phyloP scores from a whole-genome alignment of 2,113 vertebrate species.

The Microcebus lehilahytsara region DNA sequence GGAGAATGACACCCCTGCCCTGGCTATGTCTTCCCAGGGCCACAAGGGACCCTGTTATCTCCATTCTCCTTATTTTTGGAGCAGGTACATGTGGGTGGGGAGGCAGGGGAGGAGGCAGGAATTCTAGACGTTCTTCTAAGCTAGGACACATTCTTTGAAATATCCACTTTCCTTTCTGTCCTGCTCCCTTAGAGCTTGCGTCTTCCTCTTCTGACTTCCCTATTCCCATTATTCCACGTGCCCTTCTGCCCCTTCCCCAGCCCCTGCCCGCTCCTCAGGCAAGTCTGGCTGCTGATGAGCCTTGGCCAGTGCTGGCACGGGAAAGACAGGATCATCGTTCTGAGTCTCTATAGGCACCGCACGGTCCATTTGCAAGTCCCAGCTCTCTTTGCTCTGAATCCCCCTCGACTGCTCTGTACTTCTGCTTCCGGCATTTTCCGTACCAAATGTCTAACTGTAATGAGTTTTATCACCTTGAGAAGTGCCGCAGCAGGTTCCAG shows the following conservation, averaged over 20 bases:
- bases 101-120: neutral
- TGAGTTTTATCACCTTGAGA: conserved; percentile 34
- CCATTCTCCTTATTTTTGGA: neutral
- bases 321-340: neutral
- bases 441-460: neutral
- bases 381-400: neutral
- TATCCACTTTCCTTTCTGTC: neutral
- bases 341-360: neutral
- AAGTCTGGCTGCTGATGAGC: neutral
- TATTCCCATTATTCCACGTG: neutral
- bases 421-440: neutral
- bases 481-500: neutral
- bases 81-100: neutral
- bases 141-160: neutral
- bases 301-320: neutral
- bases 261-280: accelerated
- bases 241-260: accelerated
- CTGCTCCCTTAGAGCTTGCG: neutral
- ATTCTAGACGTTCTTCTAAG: neutral
- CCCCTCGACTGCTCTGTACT: neutral
- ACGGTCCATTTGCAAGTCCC: accelerated
- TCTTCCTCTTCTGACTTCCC: neutral
- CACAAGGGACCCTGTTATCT: neutral
- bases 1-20: neutral
- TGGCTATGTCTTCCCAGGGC: neutral